phyloP scores from a whole-genome alignment of 2,888 invertebrate species.

The Drosophila birchii region DNA sequence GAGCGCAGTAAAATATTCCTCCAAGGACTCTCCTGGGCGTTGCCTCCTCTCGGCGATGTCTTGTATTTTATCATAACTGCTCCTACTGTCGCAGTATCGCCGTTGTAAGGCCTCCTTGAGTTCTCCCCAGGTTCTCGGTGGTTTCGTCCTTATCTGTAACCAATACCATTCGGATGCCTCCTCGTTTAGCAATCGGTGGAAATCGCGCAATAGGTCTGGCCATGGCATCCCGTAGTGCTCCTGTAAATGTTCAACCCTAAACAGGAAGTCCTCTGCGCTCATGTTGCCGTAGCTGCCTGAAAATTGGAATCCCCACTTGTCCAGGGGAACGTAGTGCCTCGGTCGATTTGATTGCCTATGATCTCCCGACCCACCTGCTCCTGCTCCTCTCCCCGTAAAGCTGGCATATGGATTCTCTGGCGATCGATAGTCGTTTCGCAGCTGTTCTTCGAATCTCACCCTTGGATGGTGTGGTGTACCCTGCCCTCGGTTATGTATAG shows the following conservation, averaged over 20 bases:
- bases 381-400: background rate
- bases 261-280: conserved; percentile 1
- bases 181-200: background rate
- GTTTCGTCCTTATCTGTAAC: background rate
- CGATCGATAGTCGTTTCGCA: background rate
- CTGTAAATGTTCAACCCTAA: background rate
- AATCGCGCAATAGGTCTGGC: background rate
- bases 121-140: too few species aligned
- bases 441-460: background rate
- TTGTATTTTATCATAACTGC: too few species aligned
- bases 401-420: too few species aligned
- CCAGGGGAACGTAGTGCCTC: background rate
- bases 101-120: too few species aligned
- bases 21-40: too few species aligned
- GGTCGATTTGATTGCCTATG: background rate
- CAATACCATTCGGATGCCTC: background rate
- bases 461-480: background rate
- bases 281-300: background rate
- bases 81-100: too few species aligned
- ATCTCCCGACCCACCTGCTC: background rate
- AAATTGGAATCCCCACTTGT: background rate
- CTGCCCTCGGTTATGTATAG: background rate
- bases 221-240: background rate
- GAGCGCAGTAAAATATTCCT: too few species aligned
- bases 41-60: too few species aligned